These are phyloP conservation scores for Latrodectus geometricus DNA, from an alignment of 1,140 invertebrate species.

Conservation along the genomic window DNA sequence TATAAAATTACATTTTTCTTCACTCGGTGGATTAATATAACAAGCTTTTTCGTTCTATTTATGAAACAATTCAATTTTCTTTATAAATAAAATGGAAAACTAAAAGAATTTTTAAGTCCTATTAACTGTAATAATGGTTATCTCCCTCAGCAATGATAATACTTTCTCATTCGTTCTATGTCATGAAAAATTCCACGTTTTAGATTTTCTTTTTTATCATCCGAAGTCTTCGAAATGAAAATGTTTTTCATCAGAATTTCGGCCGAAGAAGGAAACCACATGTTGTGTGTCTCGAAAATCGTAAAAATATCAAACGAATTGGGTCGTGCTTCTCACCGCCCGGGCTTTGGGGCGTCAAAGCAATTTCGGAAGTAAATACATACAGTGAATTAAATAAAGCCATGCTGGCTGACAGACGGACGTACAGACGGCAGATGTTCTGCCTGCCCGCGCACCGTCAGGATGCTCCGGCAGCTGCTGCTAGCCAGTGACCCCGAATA, in stretches of 20 bases:
- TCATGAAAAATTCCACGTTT: too few species aligned
- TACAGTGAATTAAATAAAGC: slow-evolving; percentile 26
- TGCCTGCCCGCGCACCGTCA: background rate
- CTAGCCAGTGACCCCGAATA: slow-evolving; percentile 32
- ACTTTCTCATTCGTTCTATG: too few species aligned
- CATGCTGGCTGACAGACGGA: background rate
- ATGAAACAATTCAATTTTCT: too few species aligned
- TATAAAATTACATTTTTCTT: too few species aligned
- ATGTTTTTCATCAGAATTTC: background rate
- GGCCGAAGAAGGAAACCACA: background rate
- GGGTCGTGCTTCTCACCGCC: background rate
- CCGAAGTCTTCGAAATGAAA: background rate
- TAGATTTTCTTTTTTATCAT: too few species aligned
- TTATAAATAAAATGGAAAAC: too few species aligned
- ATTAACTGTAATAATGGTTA: too few species aligned
- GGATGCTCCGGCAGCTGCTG: slow-evolving; percentile 20
- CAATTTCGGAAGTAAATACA: slow-evolving; percentile 10
- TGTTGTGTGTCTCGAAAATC: background rate
- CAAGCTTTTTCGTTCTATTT: too few species aligned
- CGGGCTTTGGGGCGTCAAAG: background rate
- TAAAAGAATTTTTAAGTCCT: too few species aligned
- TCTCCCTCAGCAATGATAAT: too few species aligned
- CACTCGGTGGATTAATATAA: too few species aligned
- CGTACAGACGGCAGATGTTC: slow-evolving; percentile 16
- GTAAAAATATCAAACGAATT: background rate